phyloP scores from a whole-genome alignment of 2,888 invertebrate species.

The Lasioglossum vierecki region DNA sequence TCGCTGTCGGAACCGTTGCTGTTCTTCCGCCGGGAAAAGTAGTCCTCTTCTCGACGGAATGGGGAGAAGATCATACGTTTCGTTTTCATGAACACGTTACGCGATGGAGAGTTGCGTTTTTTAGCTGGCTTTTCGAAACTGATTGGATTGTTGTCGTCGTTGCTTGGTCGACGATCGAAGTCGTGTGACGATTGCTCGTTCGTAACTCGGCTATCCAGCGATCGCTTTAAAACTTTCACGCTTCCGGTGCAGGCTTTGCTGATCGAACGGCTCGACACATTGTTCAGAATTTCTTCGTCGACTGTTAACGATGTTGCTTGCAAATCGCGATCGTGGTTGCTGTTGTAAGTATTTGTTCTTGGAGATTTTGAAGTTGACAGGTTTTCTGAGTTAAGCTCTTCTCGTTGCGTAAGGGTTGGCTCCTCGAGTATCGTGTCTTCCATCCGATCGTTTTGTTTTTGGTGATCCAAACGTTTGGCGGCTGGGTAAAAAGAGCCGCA shows the following conservation, averaged over 20 bases:
- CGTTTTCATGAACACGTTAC: constrained; percentile 91
- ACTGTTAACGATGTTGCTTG: constrained; percentile 66
- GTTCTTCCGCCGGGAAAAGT: constrained; percentile 1
- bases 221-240: neutral
- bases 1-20: constrained; percentile 31
- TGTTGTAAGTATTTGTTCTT: neutral
- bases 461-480: neutral
- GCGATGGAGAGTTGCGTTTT: constrained; percentile 73
- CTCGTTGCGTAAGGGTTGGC: neutral
- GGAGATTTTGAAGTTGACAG: neutral
- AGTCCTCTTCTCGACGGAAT: constrained; percentile 84
- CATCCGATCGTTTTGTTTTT: neutral
- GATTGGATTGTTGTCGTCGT: neutral
- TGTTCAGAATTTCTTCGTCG: constrained; percentile 67
- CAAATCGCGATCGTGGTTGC: constrained; percentile 17
- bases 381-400: neutral
- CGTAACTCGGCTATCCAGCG: neutral
- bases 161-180: neutral
- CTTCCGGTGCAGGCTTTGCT: constrained; percentile 39
- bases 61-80: constrained; percentile 92
- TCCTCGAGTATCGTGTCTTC: neutral
- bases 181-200: neutral
- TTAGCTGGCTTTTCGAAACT: constrained; percentile 3
- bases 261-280: constrained; percentile 41
- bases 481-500: neutral